A percentile compares a stretch with the other conserved stretches of the same genome.
phyloP scores from a whole-genome alignment of 53 echinoderm and acorn worm species.

The Antedon mediterranea region DNA sequence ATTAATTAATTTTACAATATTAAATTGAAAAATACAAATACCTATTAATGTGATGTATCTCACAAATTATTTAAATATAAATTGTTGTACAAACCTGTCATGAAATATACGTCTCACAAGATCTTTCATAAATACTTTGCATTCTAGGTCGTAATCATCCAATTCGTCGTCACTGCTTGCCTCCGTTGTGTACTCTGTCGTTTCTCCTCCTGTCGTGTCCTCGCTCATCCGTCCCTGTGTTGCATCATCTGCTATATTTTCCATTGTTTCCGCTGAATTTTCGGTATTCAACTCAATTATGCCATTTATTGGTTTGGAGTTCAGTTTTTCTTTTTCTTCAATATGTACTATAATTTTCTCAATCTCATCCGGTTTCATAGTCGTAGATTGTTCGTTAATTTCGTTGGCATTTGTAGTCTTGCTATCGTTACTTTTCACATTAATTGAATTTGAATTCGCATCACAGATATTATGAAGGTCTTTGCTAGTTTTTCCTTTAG shows the following conservation, averaged over 20 bases:
- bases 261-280: not conserved
- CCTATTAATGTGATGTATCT: too few species aligned
- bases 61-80: too few species aligned
- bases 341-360: not conserved
- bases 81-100: constrained; percentile 60
- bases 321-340: not conserved
- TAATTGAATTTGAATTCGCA: not conserved
- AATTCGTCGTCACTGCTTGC: not conserved
- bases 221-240: not conserved
- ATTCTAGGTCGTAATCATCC: constrained; percentile 36
- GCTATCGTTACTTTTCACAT: not conserved
- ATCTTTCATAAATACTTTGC: constrained; percentile 66
- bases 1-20: too few species aligned
- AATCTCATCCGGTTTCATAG: not conserved
- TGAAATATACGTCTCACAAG: constrained; percentile 78
- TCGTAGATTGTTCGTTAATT: not conserved
- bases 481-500: not conserved
- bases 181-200: constrained; percentile 5
- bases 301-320: not conserved
- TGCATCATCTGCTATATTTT: not conserved
- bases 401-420: not conserved
- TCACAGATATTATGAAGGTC: not conserved
- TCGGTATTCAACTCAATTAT: not conserved
- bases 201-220: not conserved
- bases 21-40: too few species aligned